phyloP scores from a whole-genome alignment of 1,140 invertebrate species.

The Anastatus disparis region DNA sequence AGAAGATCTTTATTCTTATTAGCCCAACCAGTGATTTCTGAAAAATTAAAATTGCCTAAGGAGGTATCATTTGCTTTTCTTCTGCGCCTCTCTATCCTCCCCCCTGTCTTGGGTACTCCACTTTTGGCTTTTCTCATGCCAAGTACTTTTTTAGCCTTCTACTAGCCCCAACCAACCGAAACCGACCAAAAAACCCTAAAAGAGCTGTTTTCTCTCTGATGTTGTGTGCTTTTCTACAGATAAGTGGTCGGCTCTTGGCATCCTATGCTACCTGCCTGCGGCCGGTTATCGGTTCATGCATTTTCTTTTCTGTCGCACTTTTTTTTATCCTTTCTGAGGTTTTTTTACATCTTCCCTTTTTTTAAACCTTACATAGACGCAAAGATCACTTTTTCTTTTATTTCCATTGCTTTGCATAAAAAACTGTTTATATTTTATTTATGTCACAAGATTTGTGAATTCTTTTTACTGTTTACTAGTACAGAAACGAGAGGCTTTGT shows the following conservation, averaged over 20 bases:
- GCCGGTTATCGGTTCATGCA: constrained; percentile 46
- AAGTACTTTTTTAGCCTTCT: constrained; percentile 59
- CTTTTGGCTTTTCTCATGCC: constrained; percentile 62
- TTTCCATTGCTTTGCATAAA: too few species aligned
- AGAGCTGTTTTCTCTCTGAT: constrained; percentile 61
- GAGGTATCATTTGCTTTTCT: constrained; percentile 62
- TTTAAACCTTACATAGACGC: too few species aligned
- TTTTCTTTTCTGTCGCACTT: constrained; percentile 42
- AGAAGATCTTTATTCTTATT: constrained; percentile 65
- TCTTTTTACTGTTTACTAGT: too few species aligned
- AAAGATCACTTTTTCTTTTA: too few species aligned
- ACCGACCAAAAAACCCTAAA: too few species aligned
- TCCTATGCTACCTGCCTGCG: constrained; percentile 19
- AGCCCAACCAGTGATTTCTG: constrained; percentile 66
- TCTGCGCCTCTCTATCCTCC: constrained; percentile 48
- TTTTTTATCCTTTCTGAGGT: too few species aligned
- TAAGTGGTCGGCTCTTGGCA: constrained; percentile 57
- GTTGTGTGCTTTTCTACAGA: constrained; percentile 61
- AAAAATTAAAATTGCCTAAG: constrained; percentile 68
- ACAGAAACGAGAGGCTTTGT: background rate
- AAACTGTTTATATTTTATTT: too few species aligned
- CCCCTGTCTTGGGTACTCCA: constrained; percentile 56
- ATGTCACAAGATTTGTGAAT: too few species aligned
- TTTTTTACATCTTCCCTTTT: too few species aligned
- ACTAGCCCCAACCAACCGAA: constrained; percentile 58